phyloP scores from a whole-genome alignment of 2,113 vertebrate genomes.

The Hydropotes inermis region DNA sequence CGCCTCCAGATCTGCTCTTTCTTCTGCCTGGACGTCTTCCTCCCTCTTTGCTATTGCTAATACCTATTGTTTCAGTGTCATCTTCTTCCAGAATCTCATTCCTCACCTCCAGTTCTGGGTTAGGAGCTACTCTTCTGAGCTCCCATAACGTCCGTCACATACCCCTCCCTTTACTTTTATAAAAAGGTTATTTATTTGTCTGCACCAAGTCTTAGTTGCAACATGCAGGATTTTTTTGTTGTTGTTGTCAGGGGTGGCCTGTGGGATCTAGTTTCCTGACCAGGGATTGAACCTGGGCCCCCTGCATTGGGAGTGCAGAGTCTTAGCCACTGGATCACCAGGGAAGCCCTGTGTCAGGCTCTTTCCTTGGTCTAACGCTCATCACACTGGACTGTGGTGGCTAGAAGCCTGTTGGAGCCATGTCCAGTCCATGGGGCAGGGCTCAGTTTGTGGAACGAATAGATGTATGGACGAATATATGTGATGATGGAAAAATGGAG shows the following conservation, averaged over 20 bases:
- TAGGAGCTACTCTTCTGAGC: not conserved
- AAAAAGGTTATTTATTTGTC: not conserved
- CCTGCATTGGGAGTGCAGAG: not conserved
- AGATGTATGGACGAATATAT: too few species aligned
- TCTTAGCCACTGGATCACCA: not conserved
- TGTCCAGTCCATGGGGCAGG: not conserved
- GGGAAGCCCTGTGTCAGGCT: not conserved
- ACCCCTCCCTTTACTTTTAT: not conserved
- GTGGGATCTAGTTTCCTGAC: not conserved
- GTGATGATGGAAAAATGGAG: not conserved
- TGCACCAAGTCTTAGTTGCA: not conserved
- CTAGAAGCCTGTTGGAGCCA: not conserved
- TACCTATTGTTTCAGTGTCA: too few species aligned
- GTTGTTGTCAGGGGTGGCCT: not conserved
- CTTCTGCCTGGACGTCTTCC: not conserved
- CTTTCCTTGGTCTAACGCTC: fast-evolving
- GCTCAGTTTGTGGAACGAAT: not conserved
- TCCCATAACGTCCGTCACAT: fast-evolving
- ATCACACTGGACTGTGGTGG: fast-evolving
- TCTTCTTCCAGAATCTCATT: not conserved
- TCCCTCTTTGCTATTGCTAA: not conserved
- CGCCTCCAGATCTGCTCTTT: not conserved
- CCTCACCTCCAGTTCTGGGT: not conserved
- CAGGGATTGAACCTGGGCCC: not conserved
- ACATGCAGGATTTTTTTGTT: not conserved